These are phyloP conservation scores for Pluvialis apricaria DNA, from an alignment of 2,113 vertebrate genomes.

Conservation along the genomic window DNA sequence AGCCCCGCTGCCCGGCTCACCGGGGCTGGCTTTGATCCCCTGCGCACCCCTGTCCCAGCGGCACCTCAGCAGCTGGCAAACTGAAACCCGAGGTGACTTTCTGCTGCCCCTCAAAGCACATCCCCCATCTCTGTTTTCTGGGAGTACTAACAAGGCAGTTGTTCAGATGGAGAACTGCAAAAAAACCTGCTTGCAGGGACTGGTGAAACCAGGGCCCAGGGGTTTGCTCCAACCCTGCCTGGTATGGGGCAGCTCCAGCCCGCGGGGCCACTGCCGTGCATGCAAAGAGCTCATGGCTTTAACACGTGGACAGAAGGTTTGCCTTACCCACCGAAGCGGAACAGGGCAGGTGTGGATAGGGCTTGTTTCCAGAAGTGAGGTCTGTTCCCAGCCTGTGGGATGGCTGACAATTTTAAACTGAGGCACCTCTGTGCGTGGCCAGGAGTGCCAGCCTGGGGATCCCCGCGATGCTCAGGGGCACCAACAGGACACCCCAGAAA, in stretches of 20 bases:
- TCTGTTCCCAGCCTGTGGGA: rapidly evolving
- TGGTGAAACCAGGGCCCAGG: not conserved
- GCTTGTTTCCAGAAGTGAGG: not conserved
- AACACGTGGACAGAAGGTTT: not conserved
- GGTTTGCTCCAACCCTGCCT: not conserved
- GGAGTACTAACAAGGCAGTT: not conserved
- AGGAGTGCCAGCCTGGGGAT: not conserved
- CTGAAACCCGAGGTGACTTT: not conserved
- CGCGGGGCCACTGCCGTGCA: not conserved
- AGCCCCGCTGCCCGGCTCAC: rapidly evolving
- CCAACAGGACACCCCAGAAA: not conserved
- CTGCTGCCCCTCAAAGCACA: not conserved
- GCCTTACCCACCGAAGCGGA: not conserved
- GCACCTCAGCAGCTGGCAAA: not conserved
- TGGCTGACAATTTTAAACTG: not conserved
- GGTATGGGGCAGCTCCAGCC: not conserved
- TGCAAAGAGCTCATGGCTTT: not conserved
- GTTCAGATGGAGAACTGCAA: not conserved
- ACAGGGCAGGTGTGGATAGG: not conserved
- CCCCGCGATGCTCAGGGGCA: rapidly evolving
- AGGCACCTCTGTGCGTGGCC: not conserved
- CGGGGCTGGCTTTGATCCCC: not conserved
- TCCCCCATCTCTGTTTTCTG: not conserved
- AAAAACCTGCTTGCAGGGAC: rapidly evolving
- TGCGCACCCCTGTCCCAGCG: not conserved